Percentiles rank a stretch among this genome's conserved stretches.
phyloP scores from a whole-genome alignment of 2,888 invertebrate genomes.

The Erannis defoliaria region DNA sequence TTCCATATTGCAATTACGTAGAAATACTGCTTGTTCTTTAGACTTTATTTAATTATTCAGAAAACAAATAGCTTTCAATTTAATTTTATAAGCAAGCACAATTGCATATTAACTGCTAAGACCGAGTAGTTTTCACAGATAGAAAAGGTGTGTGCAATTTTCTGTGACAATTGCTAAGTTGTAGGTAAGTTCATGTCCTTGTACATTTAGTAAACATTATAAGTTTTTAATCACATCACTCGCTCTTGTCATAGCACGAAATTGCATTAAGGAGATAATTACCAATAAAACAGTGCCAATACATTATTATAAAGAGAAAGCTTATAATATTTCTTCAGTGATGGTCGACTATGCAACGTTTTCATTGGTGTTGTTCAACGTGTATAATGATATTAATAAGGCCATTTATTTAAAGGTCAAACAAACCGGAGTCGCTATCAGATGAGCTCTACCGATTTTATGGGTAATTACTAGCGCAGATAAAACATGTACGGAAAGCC shows the following conservation, averaged over 20 bases:
- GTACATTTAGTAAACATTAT: too few relatives aligned
- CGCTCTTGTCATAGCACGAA: neutral
- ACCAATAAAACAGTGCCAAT: neutral
- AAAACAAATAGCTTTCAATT: too few relatives aligned
- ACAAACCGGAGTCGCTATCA: constrained; percentile 70
- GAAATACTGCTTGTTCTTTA: too few relatives aligned
- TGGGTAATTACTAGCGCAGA: constrained; percentile 60
- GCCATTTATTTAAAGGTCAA: constrained; percentile 79
- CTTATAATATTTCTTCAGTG: constrained; percentile 28
- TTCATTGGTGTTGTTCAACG: constrained; percentile 61
- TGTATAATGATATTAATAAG: constrained; percentile 71
- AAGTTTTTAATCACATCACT: too few relatives aligned
- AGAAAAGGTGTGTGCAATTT: too few relatives aligned
- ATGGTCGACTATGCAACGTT: constrained; percentile 53
- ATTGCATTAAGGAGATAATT: neutral
- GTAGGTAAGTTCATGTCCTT: too few relatives aligned
- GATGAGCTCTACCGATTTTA: constrained; percentile 64
- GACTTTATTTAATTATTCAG: too few relatives aligned
- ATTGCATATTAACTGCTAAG: too few relatives aligned
- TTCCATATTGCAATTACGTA: too few relatives aligned
- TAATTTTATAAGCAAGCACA: too few relatives aligned
- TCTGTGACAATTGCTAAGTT: too few relatives aligned
- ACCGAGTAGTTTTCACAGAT: too few relatives aligned
- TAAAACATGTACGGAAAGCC: constrained; percentile 42
- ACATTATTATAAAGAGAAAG: constrained; percentile 1